Evolutionary conservation across 2,113 vertebrate species (phyloP).

Genomic region (Silurus glanis): DNA sequence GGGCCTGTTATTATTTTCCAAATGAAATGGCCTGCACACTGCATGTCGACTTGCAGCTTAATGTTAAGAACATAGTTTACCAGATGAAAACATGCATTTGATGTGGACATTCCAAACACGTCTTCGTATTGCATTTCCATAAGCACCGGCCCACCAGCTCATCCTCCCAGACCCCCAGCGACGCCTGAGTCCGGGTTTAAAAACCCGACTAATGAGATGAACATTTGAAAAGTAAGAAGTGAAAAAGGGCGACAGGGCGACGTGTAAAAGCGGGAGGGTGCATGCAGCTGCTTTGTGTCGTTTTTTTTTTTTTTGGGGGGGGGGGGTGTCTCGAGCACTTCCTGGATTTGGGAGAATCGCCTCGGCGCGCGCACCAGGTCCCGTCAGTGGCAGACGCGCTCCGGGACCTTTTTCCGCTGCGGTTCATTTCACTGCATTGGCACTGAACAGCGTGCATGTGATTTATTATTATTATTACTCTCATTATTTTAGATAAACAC

Average conservation of each 20-base stretch:
- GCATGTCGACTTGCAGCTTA: not conserved
- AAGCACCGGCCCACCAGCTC: slow-evolving; percentile 14
- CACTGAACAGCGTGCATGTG: not conserved
- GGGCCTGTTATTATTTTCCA: not conserved
- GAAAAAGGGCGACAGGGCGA: not conserved
- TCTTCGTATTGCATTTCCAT: not conserved
- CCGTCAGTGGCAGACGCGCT: slow-evolving; percentile 16
- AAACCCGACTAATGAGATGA: not conserved
- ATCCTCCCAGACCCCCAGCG: not conserved
- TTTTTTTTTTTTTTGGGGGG: no score
- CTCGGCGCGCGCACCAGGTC: not conserved
- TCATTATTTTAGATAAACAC: no score
- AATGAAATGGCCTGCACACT: slow-evolving; percentile 3
- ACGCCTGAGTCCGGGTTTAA: not conserved
- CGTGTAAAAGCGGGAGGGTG: not conserved
- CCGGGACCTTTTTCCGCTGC: not conserved
- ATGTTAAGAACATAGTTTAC: slow-evolving; percentile 34
- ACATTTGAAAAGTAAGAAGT: not conserved
- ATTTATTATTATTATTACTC: no score
- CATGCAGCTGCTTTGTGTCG: slow-evolving; percentile 37
- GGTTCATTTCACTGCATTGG: not conserved
- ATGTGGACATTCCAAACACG: slow-evolving; percentile 6
- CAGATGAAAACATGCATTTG: slow-evolving; percentile 42
- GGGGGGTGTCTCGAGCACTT: slow-evolving; percentile 31
- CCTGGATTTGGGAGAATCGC: slow-evolving; percentile 43